Evolutionary conservation across 1,140 invertebrate genomes (phyloP).

Genomic region (Drosophila ironensis): DNA sequence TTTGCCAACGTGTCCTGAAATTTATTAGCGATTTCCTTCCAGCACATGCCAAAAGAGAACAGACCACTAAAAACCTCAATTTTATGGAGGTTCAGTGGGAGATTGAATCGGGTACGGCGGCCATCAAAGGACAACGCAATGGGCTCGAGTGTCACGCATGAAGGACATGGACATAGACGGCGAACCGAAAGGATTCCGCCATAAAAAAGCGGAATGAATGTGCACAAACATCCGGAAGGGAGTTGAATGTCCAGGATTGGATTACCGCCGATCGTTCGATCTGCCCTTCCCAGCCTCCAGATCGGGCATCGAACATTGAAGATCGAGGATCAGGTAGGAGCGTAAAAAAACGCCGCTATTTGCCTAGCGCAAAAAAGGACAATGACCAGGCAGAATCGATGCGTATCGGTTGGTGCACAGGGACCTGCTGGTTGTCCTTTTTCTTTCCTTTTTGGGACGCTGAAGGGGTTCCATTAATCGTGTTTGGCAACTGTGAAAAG

Average conservation of each 20-base stretch:
- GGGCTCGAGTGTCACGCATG: constrained; percentile 11
- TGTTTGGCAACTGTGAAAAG: constrained; percentile 55
- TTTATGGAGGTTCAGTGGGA: constrained; percentile 15
- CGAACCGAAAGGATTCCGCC: constrained; percentile 35
- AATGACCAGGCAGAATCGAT: constrained; percentile 66
- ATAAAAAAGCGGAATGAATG: constrained; percentile 41
- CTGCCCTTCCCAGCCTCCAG: no score
- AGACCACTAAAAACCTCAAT: constrained; percentile 10
- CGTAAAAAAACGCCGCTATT: constrained; percentile 35
- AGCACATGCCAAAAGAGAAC: constrained; percentile 18
- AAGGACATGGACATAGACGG: constrained; percentile 17
- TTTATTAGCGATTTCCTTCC: not conserved
- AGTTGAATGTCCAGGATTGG: not conserved
- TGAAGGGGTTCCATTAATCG: constrained; percentile 66
- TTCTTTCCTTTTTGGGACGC: constrained; percentile 5
- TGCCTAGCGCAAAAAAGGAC: constrained; percentile 72
- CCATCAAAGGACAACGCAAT: constrained; percentile 19
- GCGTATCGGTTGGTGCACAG: constrained; percentile 11
- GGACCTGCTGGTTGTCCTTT: constrained; percentile 52
- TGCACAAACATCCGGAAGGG: constrained; percentile 41
- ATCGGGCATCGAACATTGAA: no score
- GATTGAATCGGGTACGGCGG: constrained; percentile 10
- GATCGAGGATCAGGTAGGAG: constrained; percentile 15
- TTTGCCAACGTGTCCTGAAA: not conserved
- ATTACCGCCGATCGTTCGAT: no score